Evolutionary conservation across 1,140 invertebrate species (phyloP).

Genomic region (Drosophila sproati): DNA sequence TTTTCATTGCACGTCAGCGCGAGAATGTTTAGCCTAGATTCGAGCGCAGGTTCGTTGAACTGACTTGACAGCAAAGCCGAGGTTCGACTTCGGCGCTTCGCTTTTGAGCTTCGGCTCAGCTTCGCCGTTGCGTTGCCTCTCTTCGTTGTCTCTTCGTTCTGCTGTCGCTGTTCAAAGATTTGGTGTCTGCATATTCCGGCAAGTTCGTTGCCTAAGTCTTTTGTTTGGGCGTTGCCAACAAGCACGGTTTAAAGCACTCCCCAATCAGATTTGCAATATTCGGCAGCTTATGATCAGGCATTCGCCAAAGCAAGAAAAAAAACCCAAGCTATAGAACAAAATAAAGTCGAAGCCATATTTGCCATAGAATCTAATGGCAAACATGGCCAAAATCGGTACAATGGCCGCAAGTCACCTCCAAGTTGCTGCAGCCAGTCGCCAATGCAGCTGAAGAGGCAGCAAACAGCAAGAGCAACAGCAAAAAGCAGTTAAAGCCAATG

Average conservation of each 20-base stretch:
- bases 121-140: conserved; percentile 7
- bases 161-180: conserved; percentile 18
- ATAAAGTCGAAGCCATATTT: conserved; percentile 1
- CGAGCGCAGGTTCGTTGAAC: conserved; percentile 84
- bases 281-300: conserved; percentile 36
- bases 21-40: conserved; percentile 85
- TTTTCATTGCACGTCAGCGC: conserved; percentile 84
- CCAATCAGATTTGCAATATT: conserved; percentile 30
- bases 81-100: conserved; percentile 27
- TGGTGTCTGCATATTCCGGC: conserved; percentile 51
- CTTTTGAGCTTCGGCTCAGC: conserved; percentile 16
- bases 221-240: conserved; percentile 50
- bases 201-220: conserved; percentile 74
- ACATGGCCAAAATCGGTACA: conserved; percentile 59
- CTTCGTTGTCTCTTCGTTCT: conserved; percentile 20
- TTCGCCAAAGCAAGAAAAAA: conserved; percentile 13
- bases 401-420: conserved; percentile 59
- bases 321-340: not conserved
- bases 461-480: conserved; percentile 23
- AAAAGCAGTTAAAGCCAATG: conserved; percentile 82
- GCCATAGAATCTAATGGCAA: conserved; percentile 29
- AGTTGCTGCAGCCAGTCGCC: conserved; percentile 30
- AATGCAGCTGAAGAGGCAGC: conserved; percentile 43
- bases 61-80: conserved; percentile 23
- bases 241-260: conserved; percentile 8